These are phyloP conservation scores for Hirtodrosophila duncani DNA, from an alignment of 2,888 invertebrate species.

Conservation along the genomic window DNA sequence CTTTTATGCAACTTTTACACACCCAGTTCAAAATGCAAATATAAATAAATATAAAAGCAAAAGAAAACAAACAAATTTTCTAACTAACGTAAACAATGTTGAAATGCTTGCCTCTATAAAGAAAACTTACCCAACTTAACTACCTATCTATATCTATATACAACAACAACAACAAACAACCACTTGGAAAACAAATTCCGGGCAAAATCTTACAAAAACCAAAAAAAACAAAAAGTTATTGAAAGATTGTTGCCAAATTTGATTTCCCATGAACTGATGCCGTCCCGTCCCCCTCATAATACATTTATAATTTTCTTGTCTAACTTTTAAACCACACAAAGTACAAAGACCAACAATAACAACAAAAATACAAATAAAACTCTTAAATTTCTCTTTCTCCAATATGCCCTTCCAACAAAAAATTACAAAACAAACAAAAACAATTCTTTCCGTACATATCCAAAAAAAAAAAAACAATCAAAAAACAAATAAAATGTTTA, in stretches of 20 bases:
- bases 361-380: constrained; percentile 58
- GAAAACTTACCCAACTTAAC: constrained; percentile 29
- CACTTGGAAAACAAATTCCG: no score
- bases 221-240: no score
- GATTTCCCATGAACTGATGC: no score
- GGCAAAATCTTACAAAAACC: no score
- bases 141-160: constrained; percentile 9
- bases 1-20: constrained; percentile 52
- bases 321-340: constrained; percentile 33
- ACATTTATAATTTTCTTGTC: constrained; percentile 38
- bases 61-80: constrained; percentile 16
- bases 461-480: constrained; percentile 9
- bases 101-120: no score
- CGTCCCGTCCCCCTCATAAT: constrained; percentile 16
- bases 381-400: constrained; percentile 72
- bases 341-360: constrained; percentile 39
- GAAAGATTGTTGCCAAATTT: no score
- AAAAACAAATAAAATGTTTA: constrained; percentile 48
- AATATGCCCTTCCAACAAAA: constrained; percentile 49
- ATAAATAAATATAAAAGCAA: constrained; percentile 35
- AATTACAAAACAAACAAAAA: constrained; percentile 8
- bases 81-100: no score
- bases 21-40: constrained; percentile 78
- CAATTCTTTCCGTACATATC: no score
- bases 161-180: no score